phyloP scores from a whole-genome alignment of 2,113 vertebrate genomes.

The Columba janthina region DNA sequence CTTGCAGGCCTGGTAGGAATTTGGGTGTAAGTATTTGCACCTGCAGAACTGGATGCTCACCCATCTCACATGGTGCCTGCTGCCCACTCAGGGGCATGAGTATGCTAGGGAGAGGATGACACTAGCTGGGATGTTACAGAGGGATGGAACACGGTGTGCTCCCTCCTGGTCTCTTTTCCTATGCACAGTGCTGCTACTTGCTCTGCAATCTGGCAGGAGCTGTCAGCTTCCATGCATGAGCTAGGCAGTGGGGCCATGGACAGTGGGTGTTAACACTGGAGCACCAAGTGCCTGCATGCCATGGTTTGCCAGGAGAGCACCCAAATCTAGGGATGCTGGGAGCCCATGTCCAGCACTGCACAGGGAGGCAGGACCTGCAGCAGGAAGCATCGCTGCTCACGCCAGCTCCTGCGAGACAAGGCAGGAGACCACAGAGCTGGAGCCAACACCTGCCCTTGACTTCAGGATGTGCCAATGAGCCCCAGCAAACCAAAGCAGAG shows the following conservation, averaged over 20 bases:
- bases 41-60: background rate
- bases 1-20: background rate
- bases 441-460: background rate
- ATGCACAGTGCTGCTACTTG: background rate
- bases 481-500: background rate
- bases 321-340: background rate
- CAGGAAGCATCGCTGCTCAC: background rate
- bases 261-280: background rate
- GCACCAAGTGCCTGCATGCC: background rate
- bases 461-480: background rate
- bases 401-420: background rate
- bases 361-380: background rate
- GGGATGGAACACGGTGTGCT: background rate
- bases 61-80: background rate
- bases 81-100: background rate
- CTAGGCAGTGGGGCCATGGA: accelerated
- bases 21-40: background rate
- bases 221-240: accelerated
- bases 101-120: background rate
- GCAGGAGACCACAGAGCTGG: background rate
- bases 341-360: background rate
- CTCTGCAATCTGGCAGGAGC: background rate
- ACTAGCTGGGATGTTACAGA: accelerated
- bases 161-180: accelerated
- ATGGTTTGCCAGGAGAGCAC: background rate